Evolutionary conservation across 2,797 vertebrate genomes (phyloP).

Genomic region (Labroides dimidiatus): DNA sequence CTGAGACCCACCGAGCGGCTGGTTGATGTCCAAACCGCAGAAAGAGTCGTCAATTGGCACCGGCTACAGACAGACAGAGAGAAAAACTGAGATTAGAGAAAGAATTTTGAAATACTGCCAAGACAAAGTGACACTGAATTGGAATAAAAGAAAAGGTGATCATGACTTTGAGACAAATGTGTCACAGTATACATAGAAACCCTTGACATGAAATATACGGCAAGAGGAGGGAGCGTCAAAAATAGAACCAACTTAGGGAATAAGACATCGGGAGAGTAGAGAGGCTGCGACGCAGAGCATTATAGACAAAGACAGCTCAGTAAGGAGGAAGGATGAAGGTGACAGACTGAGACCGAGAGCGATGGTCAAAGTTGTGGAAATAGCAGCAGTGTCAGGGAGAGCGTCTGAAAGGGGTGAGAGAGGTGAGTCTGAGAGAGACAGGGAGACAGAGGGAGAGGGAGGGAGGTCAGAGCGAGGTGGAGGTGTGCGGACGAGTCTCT

Average conservation of each 20-base stretch:
- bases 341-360: constrained; percentile 38
- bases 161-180: constrained; percentile 23
- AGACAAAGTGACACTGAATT: constrained; percentile 5
- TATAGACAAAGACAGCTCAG: constrained; percentile 36
- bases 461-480: constrained; percentile 40
- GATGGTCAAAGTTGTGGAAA: constrained; percentile 52
- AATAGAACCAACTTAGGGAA: constrained; percentile 32
- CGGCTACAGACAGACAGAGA: constrained; percentile 82
- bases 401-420: constrained; percentile 24
- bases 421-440: constrained; percentile 31
- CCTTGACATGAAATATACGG: constrained; percentile 8
- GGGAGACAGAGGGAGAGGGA: constrained; percentile 11
- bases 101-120: background rate
- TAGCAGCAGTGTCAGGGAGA: constrained; percentile 25
- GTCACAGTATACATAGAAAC: constrained; percentile 27
- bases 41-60: constrained; percentile 98
- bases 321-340: constrained; percentile 47
- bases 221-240: background rate
- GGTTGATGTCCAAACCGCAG: constrained; percentile 99
- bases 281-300: constrained; percentile 18
- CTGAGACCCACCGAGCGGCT: constrained; percentile 92
- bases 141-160: background rate
- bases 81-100: background rate
- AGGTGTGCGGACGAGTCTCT: constrained; percentile 35
- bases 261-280: constrained; percentile 31